These are phyloP conservation scores for Phenacoccus solenopsis DNA, from an alignment of 1,140 invertebrate genomes.

Conservation along the genomic window DNA sequence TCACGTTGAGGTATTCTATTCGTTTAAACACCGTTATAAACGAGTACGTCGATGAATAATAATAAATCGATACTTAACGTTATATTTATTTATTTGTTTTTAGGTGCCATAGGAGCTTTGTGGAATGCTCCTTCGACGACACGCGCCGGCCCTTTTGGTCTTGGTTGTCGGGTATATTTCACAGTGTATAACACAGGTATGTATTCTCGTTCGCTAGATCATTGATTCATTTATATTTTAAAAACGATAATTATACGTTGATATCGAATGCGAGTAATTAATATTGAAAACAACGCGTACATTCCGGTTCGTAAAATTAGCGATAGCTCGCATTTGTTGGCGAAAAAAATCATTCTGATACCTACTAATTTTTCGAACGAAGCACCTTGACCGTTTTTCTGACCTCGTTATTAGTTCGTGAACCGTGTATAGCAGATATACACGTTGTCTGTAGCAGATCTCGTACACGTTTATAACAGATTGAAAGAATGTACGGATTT, in stretches of 20 bases:
- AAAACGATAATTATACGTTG: not conserved
- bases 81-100: not conserved
- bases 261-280: not conserved
- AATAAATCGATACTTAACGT: not conserved
- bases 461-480: no score
- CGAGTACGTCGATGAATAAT: not conserved
- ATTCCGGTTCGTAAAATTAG: not conserved
- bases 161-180: not conserved
- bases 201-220: not conserved
- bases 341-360: no score
- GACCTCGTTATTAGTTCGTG: no score
- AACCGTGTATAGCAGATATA: no score
- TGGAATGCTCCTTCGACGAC: constrained; percentile 16
- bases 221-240: not conserved
- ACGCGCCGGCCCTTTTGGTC: not conserved
- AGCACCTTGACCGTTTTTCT: no score
- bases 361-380: no score
- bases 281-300: not conserved
- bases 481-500: no score
- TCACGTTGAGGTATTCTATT: no score
- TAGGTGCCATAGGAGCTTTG: constrained; percentile 14
- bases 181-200: not conserved
- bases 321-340: no score
- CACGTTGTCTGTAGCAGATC: no score
- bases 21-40: not conserved